phyloP scores from a whole-genome alignment of 2,888 invertebrate genomes.

The Eledone cirrhosa region DNA sequence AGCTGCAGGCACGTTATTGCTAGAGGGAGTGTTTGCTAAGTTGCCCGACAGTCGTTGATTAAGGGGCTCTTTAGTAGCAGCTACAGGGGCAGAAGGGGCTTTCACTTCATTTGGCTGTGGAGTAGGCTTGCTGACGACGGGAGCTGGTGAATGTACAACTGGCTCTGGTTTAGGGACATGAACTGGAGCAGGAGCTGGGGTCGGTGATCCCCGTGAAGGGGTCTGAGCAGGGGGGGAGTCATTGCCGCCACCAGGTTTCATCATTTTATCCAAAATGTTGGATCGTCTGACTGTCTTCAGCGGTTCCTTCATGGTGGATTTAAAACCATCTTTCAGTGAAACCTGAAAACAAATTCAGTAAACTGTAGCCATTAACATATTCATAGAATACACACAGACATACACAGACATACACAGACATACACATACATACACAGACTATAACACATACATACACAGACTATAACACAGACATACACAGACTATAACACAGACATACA shows the following conservation, averaged over 20 bases:
- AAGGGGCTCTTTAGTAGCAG: constrained; percentile 44
- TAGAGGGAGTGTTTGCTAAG: background rate
- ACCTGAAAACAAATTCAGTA: constrained; percentile 68
- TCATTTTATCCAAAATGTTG: constrained; percentile 65
- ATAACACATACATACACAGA: no score
- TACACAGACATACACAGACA: no score
- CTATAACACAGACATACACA: no score
- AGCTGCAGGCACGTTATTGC: background rate
- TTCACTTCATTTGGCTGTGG: constrained; percentile 1
- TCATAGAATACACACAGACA: no score
- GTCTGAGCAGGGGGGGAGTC: constrained; percentile 30
- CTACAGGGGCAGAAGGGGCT: background rate
- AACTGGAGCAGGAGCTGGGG: constrained; percentile 27
- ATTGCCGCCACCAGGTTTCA: constrained; percentile 35
- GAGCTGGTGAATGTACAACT: background rate
- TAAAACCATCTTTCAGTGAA: constrained; percentile 75
- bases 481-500: no score
- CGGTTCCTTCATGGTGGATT: constrained; percentile 49
- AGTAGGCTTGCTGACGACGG: constrained; percentile 42
- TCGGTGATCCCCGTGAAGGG: constrained; percentile 31
- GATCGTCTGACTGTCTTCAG: constrained; percentile 47
- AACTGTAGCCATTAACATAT: background rate
- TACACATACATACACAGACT: no score
- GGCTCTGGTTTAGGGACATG: no score
- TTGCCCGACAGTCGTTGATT: background rate